These are phyloP conservation scores for Fistularia tabacaria DNA, from an alignment of 2,797 vertebrate species.

Conservation along the genomic window DNA sequence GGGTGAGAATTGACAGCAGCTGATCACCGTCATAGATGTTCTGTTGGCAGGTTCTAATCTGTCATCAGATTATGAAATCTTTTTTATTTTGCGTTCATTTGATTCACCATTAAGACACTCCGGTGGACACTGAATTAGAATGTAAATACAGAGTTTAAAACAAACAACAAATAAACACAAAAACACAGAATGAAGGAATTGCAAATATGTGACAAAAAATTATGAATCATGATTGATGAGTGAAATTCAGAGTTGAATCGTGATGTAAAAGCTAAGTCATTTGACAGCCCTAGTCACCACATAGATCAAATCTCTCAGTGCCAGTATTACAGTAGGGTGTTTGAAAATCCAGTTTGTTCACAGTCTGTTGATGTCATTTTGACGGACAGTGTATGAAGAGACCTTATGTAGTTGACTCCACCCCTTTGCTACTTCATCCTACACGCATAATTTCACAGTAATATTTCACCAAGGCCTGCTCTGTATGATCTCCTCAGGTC, in stretches of 20 bases:
- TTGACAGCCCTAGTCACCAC: constrained; percentile 5
- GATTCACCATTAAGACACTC: no score
- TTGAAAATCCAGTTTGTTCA: constrained; percentile 15
- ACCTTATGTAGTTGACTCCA: constrained; percentile 38
- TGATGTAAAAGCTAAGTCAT: no score
- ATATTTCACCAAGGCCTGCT: constrained; percentile 54
- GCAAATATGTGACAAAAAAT: not conserved
- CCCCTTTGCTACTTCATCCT: constrained; percentile 18
- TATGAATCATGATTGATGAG: not conserved
- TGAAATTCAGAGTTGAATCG: not conserved
- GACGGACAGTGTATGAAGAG: constrained; percentile 28
- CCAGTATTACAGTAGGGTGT: constrained; percentile 37
- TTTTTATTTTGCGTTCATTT: no score
- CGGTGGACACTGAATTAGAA: no score
- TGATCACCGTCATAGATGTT: no score
- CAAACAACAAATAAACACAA: no score
- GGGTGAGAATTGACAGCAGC: no score
- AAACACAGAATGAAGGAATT: no score
- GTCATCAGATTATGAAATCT: no score
- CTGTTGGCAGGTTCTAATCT: no score
- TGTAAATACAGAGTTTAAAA: no score
- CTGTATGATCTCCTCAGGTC: constrained; percentile 71
- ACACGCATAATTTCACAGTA: constrained; percentile 50
- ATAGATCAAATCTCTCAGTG: constrained; percentile 28
- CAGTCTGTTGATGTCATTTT: constrained; percentile 28